Evolutionary conservation across 2,797 vertebrate species (phyloP).

Genomic region (Lycodopsis pacificus): DNA sequence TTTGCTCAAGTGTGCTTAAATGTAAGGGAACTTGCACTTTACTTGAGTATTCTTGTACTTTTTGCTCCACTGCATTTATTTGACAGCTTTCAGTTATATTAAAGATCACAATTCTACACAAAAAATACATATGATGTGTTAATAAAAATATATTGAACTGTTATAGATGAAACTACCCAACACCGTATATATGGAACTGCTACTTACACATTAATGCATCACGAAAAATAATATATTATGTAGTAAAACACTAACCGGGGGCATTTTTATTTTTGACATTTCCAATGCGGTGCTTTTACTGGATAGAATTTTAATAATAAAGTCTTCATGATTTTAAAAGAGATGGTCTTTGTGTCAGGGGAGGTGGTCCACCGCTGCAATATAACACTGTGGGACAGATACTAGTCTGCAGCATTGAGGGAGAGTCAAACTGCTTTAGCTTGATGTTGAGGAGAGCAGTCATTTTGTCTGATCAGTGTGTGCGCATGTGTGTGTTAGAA

Average conservation of each 20-base stretch:
- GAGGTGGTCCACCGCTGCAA: neutral
- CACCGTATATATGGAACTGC: neutral
- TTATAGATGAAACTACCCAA: neutral
- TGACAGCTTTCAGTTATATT: neutral
- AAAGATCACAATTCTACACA: neutral
- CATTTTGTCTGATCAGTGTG: slow-evolving; percentile 24
- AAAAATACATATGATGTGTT: neutral
- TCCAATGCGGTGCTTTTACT: neutral
- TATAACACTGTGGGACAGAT: slow-evolving; percentile 2
- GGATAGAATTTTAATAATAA: neutral
- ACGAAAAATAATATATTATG: neutral
- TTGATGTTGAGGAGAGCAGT: slow-evolving; percentile 5
- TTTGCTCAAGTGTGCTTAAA: neutral
- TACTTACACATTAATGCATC: neutral
- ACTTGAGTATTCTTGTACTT: neutral
- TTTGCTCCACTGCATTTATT: neutral
- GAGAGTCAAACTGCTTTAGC: slow-evolving; percentile 6
- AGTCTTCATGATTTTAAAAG: neutral
- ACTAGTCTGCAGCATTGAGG: neutral
- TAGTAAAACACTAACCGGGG: neutral
- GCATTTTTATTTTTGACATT: neutral
- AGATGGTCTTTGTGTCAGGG: neutral
- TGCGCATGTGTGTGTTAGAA: slow-evolving; percentile 20
- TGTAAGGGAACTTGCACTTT: neutral
- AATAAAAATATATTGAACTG: neutral